Evolutionary conservation across 2,113 vertebrate species (phyloP).

Genomic region (Coryphaenoides rupestris): DNA sequence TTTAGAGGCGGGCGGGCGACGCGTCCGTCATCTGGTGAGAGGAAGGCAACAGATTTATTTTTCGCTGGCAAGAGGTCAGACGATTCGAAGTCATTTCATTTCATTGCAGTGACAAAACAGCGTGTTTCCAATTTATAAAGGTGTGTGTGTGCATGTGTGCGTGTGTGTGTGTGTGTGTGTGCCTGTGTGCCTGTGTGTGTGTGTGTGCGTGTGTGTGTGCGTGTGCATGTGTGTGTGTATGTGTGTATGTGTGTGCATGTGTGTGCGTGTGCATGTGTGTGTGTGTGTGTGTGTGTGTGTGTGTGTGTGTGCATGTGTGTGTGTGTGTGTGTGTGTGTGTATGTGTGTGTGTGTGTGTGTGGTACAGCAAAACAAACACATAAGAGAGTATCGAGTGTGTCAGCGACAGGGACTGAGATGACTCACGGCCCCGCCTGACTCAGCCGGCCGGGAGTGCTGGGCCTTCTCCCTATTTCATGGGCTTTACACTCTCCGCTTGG

Average conservation of each 20-base stretch:
- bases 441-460: background rate
- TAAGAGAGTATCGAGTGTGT: conserved; percentile 22
- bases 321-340: too few species aligned
- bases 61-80: conserved; percentile 51
- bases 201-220: too few species aligned
- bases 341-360: too few species aligned
- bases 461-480: background rate
- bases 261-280: too few species aligned
- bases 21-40: conserved; percentile 51
- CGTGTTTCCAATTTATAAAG: conserved; percentile 48
- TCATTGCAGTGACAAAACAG: conserved; percentile 49
- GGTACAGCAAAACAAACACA: too few species aligned
- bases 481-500: background rate
- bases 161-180: too few species aligned
- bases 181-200: too few species aligned
- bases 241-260: too few species aligned
- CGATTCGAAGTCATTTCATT: conserved; percentile 57
- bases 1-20: conserved; percentile 46
- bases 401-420: background rate
- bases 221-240: too few species aligned
- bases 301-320: too few species aligned
- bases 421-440: background rate
- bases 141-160: too few species aligned
- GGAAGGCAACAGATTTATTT: conserved; percentile 65
- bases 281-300: too few species aligned